Evolutionary conservation across 2,797 vertebrate species (phyloP), one percentile per base, ranked within the genome.

Genomic region (Poecilia velifera): DNA sequence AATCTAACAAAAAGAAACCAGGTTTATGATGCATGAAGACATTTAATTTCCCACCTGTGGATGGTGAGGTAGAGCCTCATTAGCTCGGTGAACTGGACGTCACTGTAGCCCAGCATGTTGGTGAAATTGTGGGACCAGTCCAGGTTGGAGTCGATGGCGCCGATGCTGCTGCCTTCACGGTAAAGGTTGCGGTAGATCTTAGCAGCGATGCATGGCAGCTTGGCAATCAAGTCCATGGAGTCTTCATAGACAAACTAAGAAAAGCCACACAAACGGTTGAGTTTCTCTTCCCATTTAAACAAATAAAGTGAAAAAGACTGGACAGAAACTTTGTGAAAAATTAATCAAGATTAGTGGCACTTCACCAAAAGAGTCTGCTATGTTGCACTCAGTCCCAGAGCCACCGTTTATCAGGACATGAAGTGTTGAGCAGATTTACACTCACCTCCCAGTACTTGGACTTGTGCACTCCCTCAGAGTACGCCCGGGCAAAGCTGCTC

Each of bases 61-160:
- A 99, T 99, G 83, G 98, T 98, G 93, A 99, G 98, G 95, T 99
- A 99, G 81, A 99, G 97, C 86, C 98, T 95, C 98, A 99, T 99
- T 3, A 99, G 97, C 93, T 99, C 98, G 1, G 97, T 97, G 93
- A 99, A 99, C 93, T 98, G 95, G 2, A 92, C 25, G 0, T 99
- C 97, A 0, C 79, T 97, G 94, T 99, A 99, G 84, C 98, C 98
- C 95, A 99, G 93, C 98, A 99, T 99, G 94, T 98, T 99, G 94
- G 96, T 97, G 92, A 99, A 99, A 92, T 99, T 99, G 92, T 98
- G 96, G 25, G 98, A 98, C 98, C 98, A 99, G 94, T 99, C 98
- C 77, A 99, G 94, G 91, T 96, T 96, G 59, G 98, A 96, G 94
- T 98, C 98, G 62, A 99, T 99, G 93, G 98, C 98, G 0, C 98